Base-by-base conservation (phyloP, 2,888 invertebrate genomes). In the Nasonovia ribisnigri region DNA sequence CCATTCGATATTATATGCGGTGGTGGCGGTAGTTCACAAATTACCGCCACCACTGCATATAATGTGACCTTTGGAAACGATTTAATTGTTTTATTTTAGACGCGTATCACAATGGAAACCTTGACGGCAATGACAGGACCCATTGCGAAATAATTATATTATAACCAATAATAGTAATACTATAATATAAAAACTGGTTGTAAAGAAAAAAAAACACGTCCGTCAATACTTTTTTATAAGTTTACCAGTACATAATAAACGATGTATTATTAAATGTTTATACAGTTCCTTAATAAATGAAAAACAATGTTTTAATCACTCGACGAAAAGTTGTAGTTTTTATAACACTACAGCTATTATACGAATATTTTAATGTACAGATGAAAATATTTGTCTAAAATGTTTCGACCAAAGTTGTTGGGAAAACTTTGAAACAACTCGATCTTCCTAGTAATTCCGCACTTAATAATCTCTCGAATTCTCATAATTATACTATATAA, bases 61-160 rank as follows among this genome's bases (percentile, higher is more conserved):
- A n/a, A n/a, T 57, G n/a, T 91, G 86, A 86, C 91, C 91, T 91
- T 86, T 84, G n/a, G 86, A 86, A 91, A 86, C 46, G 46, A 57
- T 86, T 54, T 84, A 57, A 91, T 91, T 91, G 57, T 91, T 91
- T 91, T 57, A 87, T 92, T 92, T 92, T 60, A 87, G 20, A n/a
- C 60, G 36, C 60, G 60, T 87, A 91, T 84, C 42, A 84, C 91
- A 84, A 91, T 84, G 42, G 84, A 87, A 92, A 87, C 92, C 57
- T 92, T 86, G 87, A 87, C 26, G 46, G 57, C 92, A 87, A 92
- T 48, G 86, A 60, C 91, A 86, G 84, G n/a, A 86, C 86, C 36
- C 48, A 92, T 92, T 60, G 87, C 87, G 48, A 60, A 60, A 87
- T 87, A 84, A 91, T 57, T 60, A 60, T 60, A 60, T 60, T 87